Percentiles rank a stretch among this genome's conserved stretches.
Conservation (phyloP, 1,140 invertebrate genomes). For the Aporrectodea caliginosa region DNA sequence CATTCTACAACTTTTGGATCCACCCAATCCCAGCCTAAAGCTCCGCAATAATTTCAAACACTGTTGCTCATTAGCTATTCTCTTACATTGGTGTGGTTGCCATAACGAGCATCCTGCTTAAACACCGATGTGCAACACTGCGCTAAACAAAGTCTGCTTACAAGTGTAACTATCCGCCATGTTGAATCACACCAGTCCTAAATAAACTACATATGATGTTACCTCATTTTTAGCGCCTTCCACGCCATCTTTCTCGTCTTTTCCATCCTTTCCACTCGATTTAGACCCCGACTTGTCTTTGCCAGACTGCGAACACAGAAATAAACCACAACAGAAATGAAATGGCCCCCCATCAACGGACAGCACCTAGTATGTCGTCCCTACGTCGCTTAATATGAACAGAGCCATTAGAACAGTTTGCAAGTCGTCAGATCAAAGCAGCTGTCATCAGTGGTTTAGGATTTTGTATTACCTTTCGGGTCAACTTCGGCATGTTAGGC, state of each 20-base stretch:
- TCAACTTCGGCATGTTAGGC: not conserved
- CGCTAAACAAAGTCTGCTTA: no score
- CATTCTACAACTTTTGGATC: no score
- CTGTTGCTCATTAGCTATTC: no score
- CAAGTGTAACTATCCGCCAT: no score
- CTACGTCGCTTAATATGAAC: not conserved
- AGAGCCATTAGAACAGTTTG: not conserved
- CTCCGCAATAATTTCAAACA: no score
- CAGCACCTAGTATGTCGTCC: not conserved
- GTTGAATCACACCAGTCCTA: no score
- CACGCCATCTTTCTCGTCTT: not conserved
- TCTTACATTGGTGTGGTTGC: no score
- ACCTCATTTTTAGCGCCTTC: not conserved
- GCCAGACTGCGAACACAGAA: not conserved
- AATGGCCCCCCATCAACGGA: not conserved
- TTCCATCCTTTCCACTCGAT: not conserved
- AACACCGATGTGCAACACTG: no score
- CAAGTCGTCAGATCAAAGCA: not conserved
- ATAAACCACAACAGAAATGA: not conserved
- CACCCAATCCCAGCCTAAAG: no score
- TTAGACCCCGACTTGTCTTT: not conserved
- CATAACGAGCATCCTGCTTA: no score
- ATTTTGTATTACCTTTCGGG: not conserved
- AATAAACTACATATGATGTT: no score
- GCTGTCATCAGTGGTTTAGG: not conserved